A percentile compares a stretch with the other conserved stretches of the same genome.
These are phyloP conservation scores for Bathynomus jamesi DNA, from an alignment of 1,140 invertebrate genomes.

Conservation along the genomic window DNA sequence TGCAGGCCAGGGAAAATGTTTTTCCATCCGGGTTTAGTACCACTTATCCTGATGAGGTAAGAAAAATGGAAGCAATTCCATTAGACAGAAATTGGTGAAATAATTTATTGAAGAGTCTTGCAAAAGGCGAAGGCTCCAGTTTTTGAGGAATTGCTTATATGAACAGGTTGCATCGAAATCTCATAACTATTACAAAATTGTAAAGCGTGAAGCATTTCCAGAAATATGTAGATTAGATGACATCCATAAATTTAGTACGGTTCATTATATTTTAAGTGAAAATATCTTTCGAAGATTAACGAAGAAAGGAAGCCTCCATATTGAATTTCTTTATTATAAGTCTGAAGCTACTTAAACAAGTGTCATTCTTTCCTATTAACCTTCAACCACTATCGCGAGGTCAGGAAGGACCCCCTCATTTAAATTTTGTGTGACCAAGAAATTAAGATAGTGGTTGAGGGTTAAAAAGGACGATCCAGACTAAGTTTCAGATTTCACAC, in stretches of 20 bases:
- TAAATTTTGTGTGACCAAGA: too few species aligned
- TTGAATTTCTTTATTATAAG: background rate
- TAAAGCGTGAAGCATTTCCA: too few species aligned
- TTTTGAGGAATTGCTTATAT: background rate
- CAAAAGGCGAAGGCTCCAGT: background rate
- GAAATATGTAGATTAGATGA: too few species aligned
- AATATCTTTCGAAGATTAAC: too few species aligned
- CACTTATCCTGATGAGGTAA: constrained; percentile 52
- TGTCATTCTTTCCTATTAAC: background rate
- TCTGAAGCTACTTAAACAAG: background rate
- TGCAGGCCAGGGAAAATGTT: constrained; percentile 52
- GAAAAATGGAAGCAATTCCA: background rate
- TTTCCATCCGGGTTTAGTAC: constrained; percentile 62
- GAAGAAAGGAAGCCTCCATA: too few species aligned
- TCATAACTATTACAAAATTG: too few species aligned
- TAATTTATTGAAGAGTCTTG: background rate
- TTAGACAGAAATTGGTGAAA: background rate
- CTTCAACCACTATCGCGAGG: background rate
- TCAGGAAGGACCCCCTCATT: too few species aligned
- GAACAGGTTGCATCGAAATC: background rate
- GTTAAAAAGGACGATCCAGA: background rate
- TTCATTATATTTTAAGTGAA: too few species aligned
- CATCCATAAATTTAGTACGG: too few species aligned
- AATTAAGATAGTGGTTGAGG: background rate
- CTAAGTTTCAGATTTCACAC: background rate